phyloP scores from a whole-genome alignment of 1,140 invertebrate species.

The Bombyx mori region ASM3026992v2 NC_085119.1:8116501-8117000 shows the following conservation, averaged over 20 bases:
- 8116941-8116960: constrained; percentile 1
- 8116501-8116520: too few relatives aligned
- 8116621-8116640: too few relatives aligned
- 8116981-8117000: not conserved
- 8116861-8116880: constrained; percentile 40
- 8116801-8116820: constrained; percentile 62
- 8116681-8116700: too few relatives aligned
- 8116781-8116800: constrained; percentile 66
- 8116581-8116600: too few relatives aligned
- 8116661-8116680: too few relatives aligned
- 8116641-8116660: too few relatives aligned
- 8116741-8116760: constrained; percentile 65
- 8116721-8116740: constrained; percentile 51
- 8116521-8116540: too few relatives aligned
- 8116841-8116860: constrained; percentile 66
- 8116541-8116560: too few relatives aligned
- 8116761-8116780: constrained; percentile 57
- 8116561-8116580: too few relatives aligned
- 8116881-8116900: constrained; percentile 37
- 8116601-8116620: too few relatives aligned
- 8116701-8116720: not conserved
- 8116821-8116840: constrained; percentile 61
- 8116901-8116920: constrained; percentile 48
- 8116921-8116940: constrained; percentile 17
- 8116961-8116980: constrained; percentile 3